These are phyloP conservation scores for Dendrolimus punctatus DNA, from an alignment of 1,140 invertebrate species.

Conservation along the genomic window DNA sequence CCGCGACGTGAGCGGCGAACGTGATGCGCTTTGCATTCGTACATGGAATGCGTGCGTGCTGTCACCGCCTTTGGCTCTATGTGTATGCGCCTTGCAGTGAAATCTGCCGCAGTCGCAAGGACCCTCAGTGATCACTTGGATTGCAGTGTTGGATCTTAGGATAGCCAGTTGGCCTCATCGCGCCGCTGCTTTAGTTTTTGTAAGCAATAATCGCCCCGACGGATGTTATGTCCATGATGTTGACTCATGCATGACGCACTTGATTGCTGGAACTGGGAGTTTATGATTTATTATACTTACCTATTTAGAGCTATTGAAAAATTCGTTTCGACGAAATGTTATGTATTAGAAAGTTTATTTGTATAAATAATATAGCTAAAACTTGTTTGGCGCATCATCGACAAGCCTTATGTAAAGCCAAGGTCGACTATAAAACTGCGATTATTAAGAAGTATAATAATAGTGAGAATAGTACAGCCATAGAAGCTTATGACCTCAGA, in stretches of 20 bases:
- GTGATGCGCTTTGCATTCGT: constrained; percentile 49
- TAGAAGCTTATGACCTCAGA: no score
- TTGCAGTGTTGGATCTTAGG: constrained; percentile 67
- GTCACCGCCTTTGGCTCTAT: constrained; percentile 28
- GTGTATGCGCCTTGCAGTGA: constrained; percentile 36
- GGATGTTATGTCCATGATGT: constrained; percentile 63
- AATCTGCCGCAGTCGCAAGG: constrained; percentile 42
- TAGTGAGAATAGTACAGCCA: no score
- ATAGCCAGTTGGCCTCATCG: constrained; percentile 30
- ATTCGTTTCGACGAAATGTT: not conserved
- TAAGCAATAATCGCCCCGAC: constrained; percentile 42
- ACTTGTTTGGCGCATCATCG: no score
- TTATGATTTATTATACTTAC: constrained; percentile 25
- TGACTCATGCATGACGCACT: constrained; percentile 67
- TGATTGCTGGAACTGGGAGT: constrained; percentile 55
- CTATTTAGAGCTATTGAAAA: not conserved
- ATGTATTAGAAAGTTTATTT: no score
- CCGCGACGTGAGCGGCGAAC: constrained; percentile 28
- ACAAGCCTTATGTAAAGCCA: no score
- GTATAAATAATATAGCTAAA: no score
- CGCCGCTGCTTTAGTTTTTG: constrained; percentile 37
- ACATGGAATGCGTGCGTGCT: constrained; percentile 46
- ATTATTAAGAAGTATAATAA: no score
- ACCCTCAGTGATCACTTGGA: constrained; percentile 51
- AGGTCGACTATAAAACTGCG: no score